A percentile compares a stretch with the other conserved stretches of the same genome.
Conservation (phyloP, 2,113 vertebrate species). For the Chiloscyllium plagiosum region DNA sequence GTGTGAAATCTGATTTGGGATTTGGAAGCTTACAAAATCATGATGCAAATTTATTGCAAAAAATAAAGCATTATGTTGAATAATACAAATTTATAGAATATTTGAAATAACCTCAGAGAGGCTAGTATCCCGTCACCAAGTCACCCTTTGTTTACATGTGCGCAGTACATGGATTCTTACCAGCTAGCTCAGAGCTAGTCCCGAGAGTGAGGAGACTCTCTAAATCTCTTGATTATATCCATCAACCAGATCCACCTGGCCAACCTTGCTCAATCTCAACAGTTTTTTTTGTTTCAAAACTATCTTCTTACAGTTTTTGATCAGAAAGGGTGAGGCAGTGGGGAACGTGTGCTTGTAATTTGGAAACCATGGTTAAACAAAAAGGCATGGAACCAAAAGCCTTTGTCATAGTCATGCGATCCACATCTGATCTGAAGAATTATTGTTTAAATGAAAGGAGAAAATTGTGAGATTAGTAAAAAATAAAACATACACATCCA, state of each 20-base stretch:
- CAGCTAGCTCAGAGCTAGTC: too few relatives aligned
- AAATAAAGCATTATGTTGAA: not conserved
- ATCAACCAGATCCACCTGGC: too few relatives aligned
- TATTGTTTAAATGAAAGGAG: not conserved
- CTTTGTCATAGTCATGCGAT: not conserved
- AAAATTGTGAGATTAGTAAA: not conserved
- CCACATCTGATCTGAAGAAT: not conserved
- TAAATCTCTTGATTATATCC: too few relatives aligned
- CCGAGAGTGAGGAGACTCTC: too few relatives aligned
- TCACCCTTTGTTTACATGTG: too few relatives aligned
- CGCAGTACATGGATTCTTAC: too few relatives aligned
- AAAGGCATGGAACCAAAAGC: not conserved
- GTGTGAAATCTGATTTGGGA: too few relatives aligned
- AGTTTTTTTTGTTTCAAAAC: not conserved
- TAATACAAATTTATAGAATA: not conserved
- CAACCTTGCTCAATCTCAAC: too few relatives aligned
- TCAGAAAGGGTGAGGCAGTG: not conserved
- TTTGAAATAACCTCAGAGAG: too few relatives aligned
- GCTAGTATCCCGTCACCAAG: too few relatives aligned
- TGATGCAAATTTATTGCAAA: not conserved
- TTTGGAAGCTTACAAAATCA: not conserved
- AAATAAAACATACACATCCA: not conserved
- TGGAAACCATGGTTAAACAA: not conserved
- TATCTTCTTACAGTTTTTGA: not conserved
- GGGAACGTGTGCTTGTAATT: not conserved